These are phyloP conservation scores for Manis pentadactyla DNA, from an alignment of 2,797 vertebrate species.

Conservation along the genomic window DNA sequence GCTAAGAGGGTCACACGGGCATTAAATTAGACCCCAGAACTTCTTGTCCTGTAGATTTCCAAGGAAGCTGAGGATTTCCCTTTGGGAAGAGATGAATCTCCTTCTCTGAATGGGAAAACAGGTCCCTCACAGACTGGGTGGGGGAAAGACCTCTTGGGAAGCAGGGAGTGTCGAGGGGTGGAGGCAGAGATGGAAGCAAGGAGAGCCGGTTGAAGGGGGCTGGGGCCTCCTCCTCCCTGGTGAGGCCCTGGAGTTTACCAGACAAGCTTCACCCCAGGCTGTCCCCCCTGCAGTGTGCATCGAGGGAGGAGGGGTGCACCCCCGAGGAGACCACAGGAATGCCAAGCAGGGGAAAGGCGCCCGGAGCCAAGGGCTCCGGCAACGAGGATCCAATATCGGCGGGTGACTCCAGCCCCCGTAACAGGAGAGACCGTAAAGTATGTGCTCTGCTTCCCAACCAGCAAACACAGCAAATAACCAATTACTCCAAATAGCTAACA, in stretches of 20 bases:
- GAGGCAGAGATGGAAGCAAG: background rate
- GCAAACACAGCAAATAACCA: constrained; percentile 87
- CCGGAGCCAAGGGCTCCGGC: constrained; percentile 72
- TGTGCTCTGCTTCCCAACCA: constrained; percentile 79
- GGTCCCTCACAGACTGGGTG: background rate
- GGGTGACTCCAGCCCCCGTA: constrained; percentile 82
- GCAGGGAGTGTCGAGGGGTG: background rate
- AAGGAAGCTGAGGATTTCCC: background rate
- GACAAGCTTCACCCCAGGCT: constrained; percentile 79
- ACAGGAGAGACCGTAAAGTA: constrained; percentile 85
- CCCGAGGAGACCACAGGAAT: constrained; percentile 76
- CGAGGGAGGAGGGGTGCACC: constrained; percentile 76
- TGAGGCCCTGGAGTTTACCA: constrained; percentile 75
- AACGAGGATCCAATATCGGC: constrained; percentile 76
- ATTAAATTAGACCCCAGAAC: constrained; percentile 7
- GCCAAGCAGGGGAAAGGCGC: constrained; percentile 65
- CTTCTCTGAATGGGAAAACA: background rate
- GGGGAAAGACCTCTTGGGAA: constrained; percentile 10
- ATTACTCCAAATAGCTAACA: constrained; percentile 87
- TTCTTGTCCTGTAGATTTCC: background rate
- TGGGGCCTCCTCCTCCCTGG: constrained; percentile 50
- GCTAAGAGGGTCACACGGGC: background rate
- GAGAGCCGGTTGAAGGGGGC: background rate
- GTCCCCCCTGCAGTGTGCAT: constrained; percentile 79
- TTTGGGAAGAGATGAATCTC: constrained; percentile 12